Conservation (phyloP, 2,888 invertebrate species). For the Fissipunctia ypsillon region DNA sequence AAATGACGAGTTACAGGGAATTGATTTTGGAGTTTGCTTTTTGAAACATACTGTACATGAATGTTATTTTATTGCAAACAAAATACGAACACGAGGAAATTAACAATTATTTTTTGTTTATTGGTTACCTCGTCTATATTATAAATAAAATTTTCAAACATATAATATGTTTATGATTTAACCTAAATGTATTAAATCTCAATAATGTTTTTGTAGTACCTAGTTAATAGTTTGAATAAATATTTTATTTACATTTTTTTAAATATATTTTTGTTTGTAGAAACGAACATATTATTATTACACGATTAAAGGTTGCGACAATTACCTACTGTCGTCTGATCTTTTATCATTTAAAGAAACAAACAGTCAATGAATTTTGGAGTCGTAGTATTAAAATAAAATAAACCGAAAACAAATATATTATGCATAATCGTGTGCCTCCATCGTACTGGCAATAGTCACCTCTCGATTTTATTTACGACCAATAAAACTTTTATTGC, state of each 20-base stretch:
- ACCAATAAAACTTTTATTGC: slow-evolving; percentile 80
- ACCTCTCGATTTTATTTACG: slow-evolving; percentile 73
- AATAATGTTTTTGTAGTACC: background rate
- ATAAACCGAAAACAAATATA: slow-evolving; percentile 41
- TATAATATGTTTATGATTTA: background rate
- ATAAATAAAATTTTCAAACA: background rate
- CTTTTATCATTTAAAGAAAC: background rate
- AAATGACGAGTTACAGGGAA: slow-evolving; percentile 48
- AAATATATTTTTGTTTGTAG: background rate
- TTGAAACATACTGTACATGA: slow-evolving; percentile 6
- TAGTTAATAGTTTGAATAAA: background rate
- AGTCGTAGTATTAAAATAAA: background rate
- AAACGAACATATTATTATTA: background rate
- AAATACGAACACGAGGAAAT: background rate
- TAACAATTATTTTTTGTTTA: background rate
- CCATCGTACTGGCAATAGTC: slow-evolving; percentile 30
- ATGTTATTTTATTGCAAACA: slow-evolving; percentile 11
- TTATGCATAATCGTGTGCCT: slow-evolving; percentile 42
- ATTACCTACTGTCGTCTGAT: slow-evolving; percentile 10
- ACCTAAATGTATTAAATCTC: background rate
- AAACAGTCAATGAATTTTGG: slow-evolving; percentile 9
- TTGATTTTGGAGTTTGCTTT: slow-evolving; percentile 27
- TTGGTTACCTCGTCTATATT: background rate
- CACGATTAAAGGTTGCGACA: background rate
- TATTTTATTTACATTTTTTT: slow-evolving; percentile 5